Conservation (phyloP, 2,113 vertebrate species). For the Cariama cristata region DNA sequence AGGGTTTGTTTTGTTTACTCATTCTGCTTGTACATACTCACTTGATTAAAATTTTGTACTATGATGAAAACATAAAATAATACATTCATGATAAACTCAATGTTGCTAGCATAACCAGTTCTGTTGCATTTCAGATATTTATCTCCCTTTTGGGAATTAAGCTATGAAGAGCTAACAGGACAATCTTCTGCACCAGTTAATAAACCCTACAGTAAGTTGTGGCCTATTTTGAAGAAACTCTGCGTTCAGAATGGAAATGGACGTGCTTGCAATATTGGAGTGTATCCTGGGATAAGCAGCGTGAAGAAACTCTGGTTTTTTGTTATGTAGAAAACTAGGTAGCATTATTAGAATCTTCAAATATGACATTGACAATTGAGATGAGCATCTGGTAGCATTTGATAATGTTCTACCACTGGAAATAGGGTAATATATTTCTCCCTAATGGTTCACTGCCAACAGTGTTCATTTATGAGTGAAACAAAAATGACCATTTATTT, state of each 20-base stretch:
- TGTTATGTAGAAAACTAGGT: not conserved
- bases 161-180: not conserved
- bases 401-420: constrained; percentile 49
- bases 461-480: constrained; percentile 31
- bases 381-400: constrained; percentile 64
- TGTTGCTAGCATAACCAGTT: not conserved
- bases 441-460: constrained; percentile 2
- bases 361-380: constrained; percentile 20
- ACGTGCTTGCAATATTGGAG: not conserved
- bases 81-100: not conserved
- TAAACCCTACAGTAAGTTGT: not conserved
- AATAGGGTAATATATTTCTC: constrained; percentile 54
- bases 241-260: not conserved
- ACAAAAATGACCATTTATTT: constrained; percentile 63
- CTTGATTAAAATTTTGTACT: not conserved
- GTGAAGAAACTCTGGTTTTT: not conserved
- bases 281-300: not conserved
- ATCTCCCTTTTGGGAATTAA: not conserved
- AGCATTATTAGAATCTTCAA: constrained; percentile 7
- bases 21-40: not conserved
- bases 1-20: not conserved
- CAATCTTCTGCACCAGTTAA: not conserved
- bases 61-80: not conserved
- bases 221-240: not conserved
- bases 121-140: not conserved